A percentile compares a stretch with the other conserved stretches of the same genome.
Conservation (phyloP, 2,888 invertebrate species). For the Stenolophus ochropezus region DNA sequence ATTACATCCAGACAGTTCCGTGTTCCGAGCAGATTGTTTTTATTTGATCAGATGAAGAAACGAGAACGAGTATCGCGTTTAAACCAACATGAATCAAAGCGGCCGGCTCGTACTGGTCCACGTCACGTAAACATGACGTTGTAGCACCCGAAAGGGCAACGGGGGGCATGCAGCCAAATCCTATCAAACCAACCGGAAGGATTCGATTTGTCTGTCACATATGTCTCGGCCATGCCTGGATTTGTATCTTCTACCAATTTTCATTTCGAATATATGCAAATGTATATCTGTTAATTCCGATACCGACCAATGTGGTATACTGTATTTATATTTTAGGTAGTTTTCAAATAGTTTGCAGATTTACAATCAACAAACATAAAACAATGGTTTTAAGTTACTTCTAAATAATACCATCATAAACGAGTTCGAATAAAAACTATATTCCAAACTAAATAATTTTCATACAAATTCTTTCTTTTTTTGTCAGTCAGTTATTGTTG, state of each 20-base stretch:
- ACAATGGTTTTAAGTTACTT: too few species aligned
- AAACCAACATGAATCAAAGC: constrained; percentile 34
- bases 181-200: constrained; percentile 56
- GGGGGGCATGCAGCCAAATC: constrained; percentile 41
- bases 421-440: too few species aligned
- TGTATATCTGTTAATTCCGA: too few species aligned
- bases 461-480: too few species aligned
- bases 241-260: background rate
- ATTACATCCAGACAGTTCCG: constrained; percentile 8
- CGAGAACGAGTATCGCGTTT: constrained; percentile 35
- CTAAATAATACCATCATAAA: too few species aligned
- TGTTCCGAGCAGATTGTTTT: constrained; percentile 27
- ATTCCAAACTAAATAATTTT: too few species aligned
- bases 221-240: constrained; percentile 18
- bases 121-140: constrained; percentile 54
- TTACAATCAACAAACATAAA: too few species aligned
- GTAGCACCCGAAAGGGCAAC: constrained; percentile 6
- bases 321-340: too few species aligned
- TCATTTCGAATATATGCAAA: background rate
- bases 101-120: constrained; percentile 16
- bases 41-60: constrained; percentile 31
- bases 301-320: too few species aligned
- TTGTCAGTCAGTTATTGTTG: constrained; percentile 51
- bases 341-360: too few species aligned
- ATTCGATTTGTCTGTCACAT: constrained; percentile 58